Base-by-base conservation (phyloP, 2,888 invertebrate species). In the Pandemis corylana region DNA sequence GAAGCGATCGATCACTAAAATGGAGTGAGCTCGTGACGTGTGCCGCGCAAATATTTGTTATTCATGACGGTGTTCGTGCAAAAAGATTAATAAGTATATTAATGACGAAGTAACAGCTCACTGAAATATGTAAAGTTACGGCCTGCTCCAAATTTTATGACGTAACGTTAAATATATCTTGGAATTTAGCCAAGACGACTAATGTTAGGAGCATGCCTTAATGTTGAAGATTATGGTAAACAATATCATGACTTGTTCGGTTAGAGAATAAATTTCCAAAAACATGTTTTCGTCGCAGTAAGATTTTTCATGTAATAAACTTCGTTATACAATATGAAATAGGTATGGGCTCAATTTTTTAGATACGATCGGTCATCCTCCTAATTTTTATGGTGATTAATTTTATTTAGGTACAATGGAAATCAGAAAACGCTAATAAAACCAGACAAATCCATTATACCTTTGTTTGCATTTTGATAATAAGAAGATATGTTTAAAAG, bases 31-130 rank as follows among this genome's bases (percentile, higher is more conserved):
- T 28, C 51, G 49, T 41, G 44, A n/a, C 44, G 49, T 41, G 44
- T 66, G 61, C 56, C 44, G 10, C 20, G 36, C 63, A 67, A 71
- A 75, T 75, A 71, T 71, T 71, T 71, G 68, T 56, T 68, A 76
- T 59, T 72, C 68, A 49, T 68, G 49, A 68, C 59, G 51, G 49
- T 42, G 68, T 42, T 46, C 12, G 64, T 59, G 13, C 13, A 56
- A 56, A 56, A 56, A 56, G 44, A 59, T 44, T 68, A 67, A 68
- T 68, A 68, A 68, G 68, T 44, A 20, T 68, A 42, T 66, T 44
- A 68, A 68, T 68, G 68, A 44, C 20, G 13, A 65, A 65, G 46
- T 65, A 46, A 65, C 44, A 46, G 46, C 46, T 46, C 46, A 65
- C 44, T 46, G 44, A 20, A 46, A 20, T 46, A 20, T 59, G 0